Base-by-base conservation (phyloP, 1,140 invertebrate species). In the Drosophila triauraria region DNA sequence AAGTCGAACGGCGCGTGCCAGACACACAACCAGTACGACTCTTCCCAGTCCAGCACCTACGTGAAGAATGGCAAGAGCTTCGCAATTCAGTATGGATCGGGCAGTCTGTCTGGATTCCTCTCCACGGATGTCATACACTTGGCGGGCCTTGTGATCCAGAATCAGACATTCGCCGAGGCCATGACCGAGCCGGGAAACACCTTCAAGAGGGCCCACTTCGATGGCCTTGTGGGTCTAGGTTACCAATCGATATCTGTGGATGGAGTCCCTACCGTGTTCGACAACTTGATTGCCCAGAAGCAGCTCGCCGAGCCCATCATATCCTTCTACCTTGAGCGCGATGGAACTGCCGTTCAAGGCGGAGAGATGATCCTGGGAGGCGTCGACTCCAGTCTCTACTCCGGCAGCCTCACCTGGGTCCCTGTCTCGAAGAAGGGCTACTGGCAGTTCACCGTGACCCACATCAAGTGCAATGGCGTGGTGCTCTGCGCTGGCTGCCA, bases 111-210 rank as follows among this genome's bases (percentile, higher is more conserved):
- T 65, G 99, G 99, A 25, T 99, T 96, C 93, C 95, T 99, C 38
- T 99, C 98, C 42, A 95, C 95, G 1, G 99, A 99, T 93, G 94
- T 94, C 57, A 95, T 99, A 25, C 94, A 93, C 50, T 57, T 88
- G 76, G 97, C 95, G 67, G 95, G 95, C 50, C 53, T 97, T 8
- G 72, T 92, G 17, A 95, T 99, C 20, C 91, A 94, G 72, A 92
- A 94, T 70, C 98, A 99, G 95, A 98, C 97, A n/a, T 99, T 99
- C 94, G 99, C 97, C 20, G 98, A 99, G 94, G 99, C 99, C 2
- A 93, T 97, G 5, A 96, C 94, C 78, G 98, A 99, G 93, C 98
- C 98, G 56, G 96, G 97, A 35, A 92, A 96, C 46, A 94, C 95
- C 10, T 99, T 99, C 93, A 95, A 98, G 2, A 96, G 96, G 74